Conservation (phyloP, 2,797 vertebrate genomes). For the Thaleichthys pacificus region DNA sequence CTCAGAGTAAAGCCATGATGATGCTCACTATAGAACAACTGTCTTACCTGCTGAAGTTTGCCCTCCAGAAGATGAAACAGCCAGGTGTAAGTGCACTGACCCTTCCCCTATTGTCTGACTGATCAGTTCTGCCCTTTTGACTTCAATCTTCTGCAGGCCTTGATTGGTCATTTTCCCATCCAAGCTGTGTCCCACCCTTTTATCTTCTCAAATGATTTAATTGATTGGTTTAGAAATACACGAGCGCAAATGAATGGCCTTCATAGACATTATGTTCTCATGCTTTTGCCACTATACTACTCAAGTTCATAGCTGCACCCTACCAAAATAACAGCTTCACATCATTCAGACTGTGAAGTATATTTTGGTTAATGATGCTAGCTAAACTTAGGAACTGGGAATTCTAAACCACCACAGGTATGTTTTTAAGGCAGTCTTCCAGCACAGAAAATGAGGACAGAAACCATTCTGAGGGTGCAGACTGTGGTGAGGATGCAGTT, state of each 20-base stretch:
- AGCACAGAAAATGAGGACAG: not conserved
- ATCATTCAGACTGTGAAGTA: not conserved
- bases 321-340: not conserved
- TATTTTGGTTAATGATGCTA: constrained; percentile 4
- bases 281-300: constrained; percentile 8
- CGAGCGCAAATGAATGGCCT: constrained; percentile 29
- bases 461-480: constrained; percentile 63
- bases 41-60: constrained; percentile 98
- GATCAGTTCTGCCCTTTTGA: not conserved
- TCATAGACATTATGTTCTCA: constrained; percentile 3
- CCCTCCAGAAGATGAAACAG: constrained; percentile 99
- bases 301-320: constrained; percentile 12
- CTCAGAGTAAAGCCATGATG: constrained; percentile 99
- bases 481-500: constrained; percentile 74
- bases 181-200: not conserved
- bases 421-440: constrained; percentile 6
- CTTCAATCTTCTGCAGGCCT: not conserved
- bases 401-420: constrained; percentile 4
- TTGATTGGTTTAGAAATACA: constrained; percentile 3
- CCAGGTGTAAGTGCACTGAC: constrained; percentile 88
- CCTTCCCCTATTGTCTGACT: constrained; percentile 15
- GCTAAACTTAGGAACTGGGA: not conserved
- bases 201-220: not conserved
- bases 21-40: constrained; percentile 97
- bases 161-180: not conserved